Base-by-base conservation (phyloP, 2,113 vertebrate genomes). In the Catharus bicknelli region DNA sequence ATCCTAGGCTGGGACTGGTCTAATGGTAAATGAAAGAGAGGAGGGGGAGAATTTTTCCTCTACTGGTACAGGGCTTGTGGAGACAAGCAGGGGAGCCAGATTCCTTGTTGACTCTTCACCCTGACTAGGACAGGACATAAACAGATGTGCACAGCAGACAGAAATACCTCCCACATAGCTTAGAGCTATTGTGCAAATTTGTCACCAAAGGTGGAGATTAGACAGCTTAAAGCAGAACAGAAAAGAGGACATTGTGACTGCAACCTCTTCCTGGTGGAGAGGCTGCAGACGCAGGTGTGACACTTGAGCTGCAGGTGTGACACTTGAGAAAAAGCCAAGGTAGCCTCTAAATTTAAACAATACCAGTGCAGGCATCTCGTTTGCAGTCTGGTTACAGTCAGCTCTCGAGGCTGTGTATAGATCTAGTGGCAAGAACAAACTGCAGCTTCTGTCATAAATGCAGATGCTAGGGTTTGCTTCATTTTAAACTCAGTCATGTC, bases 401-500 rank as follows among this genome's bases (percentile, higher is more conserved):
- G 62, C 11, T 91, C 62, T 85, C 17, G 9, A 83, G n/a, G 74
- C 78, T 90, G 66, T 36, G 47, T 66, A 38, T 81, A 90, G 69
- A 92, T 85, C 62, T 79, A 73, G 66, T 55, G 70, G 86, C 70
- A 91, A 93, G 81, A 96, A 79, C 84, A 84, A 94, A 70, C 87
- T 87, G 87, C 94, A 77, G 75, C 59, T 90, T 70, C 84, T 91
- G 88, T 94, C 86, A 95, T 84, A 93, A 94, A 92, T 92, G 89
- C 89, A 95, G 81, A 90, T 95, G 58, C 83, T 61, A 47, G 50
- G 79, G 47, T 51, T 93, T 89, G 77, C 89, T 90, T 93, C 89
- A 90, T 94, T 95, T 93, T 81, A 76, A 95, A 90, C 69, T 82
- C 84, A 92, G 78, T 94, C 89, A 72, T 96, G 86, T 96, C 92